Conservation (phyloP, 2,888 invertebrate species). For the Rhodophaea formosa region DNA sequence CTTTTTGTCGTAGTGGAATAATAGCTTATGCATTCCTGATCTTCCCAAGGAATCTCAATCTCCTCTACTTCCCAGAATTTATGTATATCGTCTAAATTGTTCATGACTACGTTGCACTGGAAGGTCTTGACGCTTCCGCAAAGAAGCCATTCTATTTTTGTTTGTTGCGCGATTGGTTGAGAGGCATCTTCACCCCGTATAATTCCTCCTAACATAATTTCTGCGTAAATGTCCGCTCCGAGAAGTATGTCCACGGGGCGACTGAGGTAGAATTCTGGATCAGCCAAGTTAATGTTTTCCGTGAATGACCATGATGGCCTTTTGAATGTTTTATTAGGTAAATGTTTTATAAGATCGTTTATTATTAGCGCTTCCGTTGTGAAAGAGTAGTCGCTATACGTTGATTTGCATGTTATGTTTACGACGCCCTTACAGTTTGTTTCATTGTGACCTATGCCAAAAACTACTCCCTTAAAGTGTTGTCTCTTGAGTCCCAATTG, state of each 20-base stretch:
- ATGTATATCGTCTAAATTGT: too few relatives aligned
- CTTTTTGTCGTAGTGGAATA: conserved; percentile 19
- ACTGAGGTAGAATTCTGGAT: conserved; percentile 9
- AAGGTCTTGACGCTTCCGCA: too few relatives aligned
- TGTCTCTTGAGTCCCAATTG: conserved; percentile 12
- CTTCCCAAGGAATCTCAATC: too few relatives aligned
- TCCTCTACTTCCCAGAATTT: too few relatives aligned
- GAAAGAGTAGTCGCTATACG: conserved; percentile 10
- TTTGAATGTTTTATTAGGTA: conserved; percentile 9
- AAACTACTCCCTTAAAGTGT: conserved; percentile 8
- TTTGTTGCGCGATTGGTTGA: too few relatives aligned
- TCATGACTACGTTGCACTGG: too few relatives aligned
- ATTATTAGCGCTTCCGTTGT: too few relatives aligned
- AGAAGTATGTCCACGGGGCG: conserved; percentile 5
- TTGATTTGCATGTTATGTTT: conserved; percentile 19
- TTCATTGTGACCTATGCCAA: conserved; percentile 16
- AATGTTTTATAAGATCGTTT: conserved; percentile 16
- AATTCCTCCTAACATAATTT: too few relatives aligned
- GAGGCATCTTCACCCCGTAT: too few relatives aligned
- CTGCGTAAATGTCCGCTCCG: conserved; percentile 13
- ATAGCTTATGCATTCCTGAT: conserved; percentile 2
- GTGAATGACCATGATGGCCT: conserved; percentile 10
- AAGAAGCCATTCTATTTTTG: too few relatives aligned
- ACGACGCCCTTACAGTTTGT: conserved; percentile 22
- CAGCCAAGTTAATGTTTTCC: conserved; percentile 11